These are phyloP conservation scores for Pterocles gutturalis DNA, from an alignment of 2,113 vertebrate genomes.

Conservation along the genomic window DNA sequence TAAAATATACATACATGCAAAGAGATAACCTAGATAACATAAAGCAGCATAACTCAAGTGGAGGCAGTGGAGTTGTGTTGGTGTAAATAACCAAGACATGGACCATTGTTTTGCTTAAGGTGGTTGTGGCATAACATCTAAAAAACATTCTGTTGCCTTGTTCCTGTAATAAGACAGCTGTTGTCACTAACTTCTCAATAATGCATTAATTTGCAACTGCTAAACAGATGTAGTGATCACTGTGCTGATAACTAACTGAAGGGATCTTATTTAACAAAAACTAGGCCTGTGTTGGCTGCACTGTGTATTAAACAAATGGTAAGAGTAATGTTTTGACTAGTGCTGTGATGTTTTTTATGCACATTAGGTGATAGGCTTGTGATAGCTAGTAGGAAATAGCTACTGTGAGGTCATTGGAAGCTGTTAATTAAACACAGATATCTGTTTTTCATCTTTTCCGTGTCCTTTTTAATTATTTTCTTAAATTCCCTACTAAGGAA, in stretches of 20 bases:
- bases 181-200: background rate
- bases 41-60: background rate
- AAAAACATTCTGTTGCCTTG: background rate
- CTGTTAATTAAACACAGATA: background rate
- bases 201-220: background rate
- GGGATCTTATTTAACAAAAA: background rate
- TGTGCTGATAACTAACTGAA: background rate
- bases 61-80: background rate
- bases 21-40: background rate
- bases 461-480: background rate
- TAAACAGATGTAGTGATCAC: background rate
- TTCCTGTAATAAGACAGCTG: background rate
- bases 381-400: background rate
- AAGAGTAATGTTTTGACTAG: background rate
- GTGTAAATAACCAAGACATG: background rate
- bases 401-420: background rate
- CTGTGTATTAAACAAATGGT: background rate
- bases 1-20: background rate
- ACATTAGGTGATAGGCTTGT: background rate
- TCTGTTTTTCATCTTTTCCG: background rate
- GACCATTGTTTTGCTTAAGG: background rate
- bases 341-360: background rate
- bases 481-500: background rate
- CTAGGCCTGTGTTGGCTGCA: background rate
- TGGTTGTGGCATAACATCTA: fast-evolving